Percentiles rank a stretch among this genome's conserved stretches.
These are phyloP conservation scores for Oasisia sp. DNA, from an alignment of 2,888 invertebrate genomes.

Conservation along the genomic window DNA sequence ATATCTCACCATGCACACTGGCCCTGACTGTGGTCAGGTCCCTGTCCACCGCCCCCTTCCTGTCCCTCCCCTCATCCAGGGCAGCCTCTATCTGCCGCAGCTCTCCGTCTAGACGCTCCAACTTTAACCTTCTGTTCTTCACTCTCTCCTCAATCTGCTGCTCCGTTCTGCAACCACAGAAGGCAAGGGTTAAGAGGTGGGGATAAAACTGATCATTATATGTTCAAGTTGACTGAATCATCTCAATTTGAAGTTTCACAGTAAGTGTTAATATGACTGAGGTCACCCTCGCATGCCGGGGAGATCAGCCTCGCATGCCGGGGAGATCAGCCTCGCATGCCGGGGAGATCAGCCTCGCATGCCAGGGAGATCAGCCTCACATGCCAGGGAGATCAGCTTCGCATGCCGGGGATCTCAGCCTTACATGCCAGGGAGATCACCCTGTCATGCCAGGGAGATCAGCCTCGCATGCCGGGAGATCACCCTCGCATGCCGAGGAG, in stretches of 20 bases:
- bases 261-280: not conserved
- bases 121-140: conserved; percentile 23
- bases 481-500: no score
- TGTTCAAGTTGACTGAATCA: not conserved
- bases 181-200: not conserved
- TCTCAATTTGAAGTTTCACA: not conserved
- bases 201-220: not conserved
- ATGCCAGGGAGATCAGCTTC: no score
- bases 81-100: conserved; percentile 25
- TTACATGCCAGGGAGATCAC: no score
- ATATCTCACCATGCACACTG: conserved; percentile 29
- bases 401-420: no score
- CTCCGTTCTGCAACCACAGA: conserved; percentile 21
- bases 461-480: no score
- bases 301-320: no score
- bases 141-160: conserved; percentile 28
- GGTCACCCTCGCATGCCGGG: no score
- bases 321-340: no score
- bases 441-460: no score
- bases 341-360: no score
- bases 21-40: conserved; percentile 24
- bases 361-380: no score
- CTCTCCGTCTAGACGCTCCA: conserved; percentile 24
- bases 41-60: conserved; percentile 24
- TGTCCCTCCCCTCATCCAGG: conserved; percentile 22